Conservation (phyloP, 2,113 vertebrate genomes). For the Saimiri boliviensis region DNA sequence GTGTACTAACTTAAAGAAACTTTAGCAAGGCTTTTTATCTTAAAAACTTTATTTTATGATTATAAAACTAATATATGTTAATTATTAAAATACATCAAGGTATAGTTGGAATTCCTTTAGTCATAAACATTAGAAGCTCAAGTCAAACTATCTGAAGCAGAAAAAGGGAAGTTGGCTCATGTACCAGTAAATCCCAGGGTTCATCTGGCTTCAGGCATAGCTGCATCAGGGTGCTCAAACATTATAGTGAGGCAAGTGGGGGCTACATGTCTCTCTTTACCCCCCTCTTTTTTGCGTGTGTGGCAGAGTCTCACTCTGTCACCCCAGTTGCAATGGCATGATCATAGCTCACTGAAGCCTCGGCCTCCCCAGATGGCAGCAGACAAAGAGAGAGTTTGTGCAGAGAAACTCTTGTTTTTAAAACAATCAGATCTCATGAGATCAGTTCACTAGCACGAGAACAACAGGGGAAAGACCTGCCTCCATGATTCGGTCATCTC, state of each 20-base stretch:
- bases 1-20: not conserved
- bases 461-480: too few relatives aligned
- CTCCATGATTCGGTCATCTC: too few relatives aligned
- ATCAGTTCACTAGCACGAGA: too few relatives aligned
- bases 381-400: too few relatives aligned
- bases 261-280: not conserved
- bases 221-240: not conserved
- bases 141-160: not conserved
- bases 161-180: not conserved
- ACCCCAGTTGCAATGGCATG: too few relatives aligned
- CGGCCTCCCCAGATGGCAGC: too few relatives aligned
- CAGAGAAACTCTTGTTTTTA: too few relatives aligned
- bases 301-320: too few relatives aligned
- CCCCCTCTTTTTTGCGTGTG: accelerated
- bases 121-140: not conserved
- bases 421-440: too few relatives aligned
- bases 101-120: not conserved
- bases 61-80: slow-evolving; percentile 5
- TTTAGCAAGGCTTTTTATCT: not conserved
- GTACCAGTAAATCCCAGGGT: not conserved
- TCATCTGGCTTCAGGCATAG: not conserved
- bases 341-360: too few relatives aligned
- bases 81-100: not conserved
- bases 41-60: slow-evolving; percentile 14
- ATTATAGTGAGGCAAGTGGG: not conserved